Base-by-base conservation (phyloP, 2,113 vertebrate genomes). In the Clarias magur region DNA sequence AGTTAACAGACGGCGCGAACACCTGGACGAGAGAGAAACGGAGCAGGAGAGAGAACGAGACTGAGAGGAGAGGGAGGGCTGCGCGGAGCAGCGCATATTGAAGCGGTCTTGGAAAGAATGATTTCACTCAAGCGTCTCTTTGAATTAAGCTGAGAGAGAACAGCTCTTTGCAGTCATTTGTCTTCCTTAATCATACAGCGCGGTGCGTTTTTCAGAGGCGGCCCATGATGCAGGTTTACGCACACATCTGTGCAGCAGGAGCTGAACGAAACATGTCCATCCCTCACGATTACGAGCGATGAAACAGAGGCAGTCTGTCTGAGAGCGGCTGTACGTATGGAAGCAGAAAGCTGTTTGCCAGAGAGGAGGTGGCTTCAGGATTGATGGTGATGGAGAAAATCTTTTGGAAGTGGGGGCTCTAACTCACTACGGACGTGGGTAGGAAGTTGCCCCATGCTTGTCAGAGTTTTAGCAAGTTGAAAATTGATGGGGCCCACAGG, bases 401-500 rank as follows among this genome's bases (percentile, higher is more conserved):
- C 79, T 87, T 85, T 80, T 80, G 85, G 84, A 91, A 91, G 88
- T 65, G 85, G 90, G 88, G 62, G 89, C 59, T 88, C 82, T 70
- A 83, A 84, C 89, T 93, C 92, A 89, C 88, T 38, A 68, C 83
- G 92, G 92, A 93, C 90, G 48, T 88, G 56, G 92, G 68, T 89
- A 85, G 85, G 92, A 94, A 93, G 92, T 88, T 94, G 93, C 82
- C 87, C 54, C 79, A 80, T 92, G 91, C 92, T 93, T 95, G 92
- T 95, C 94, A 94, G 91, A 94, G 92, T 95, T 95, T 94, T 90
- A 93, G 88, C 89, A 95, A 91, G 89, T 86, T 94, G 92, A 94
- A 93, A 95, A 93, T 93, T 92, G 94, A 93, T 93, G 92, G 90
- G 95, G 94, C 91, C 94, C 92, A 91, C 85, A 92, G 94, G 93